Evolutionary conservation across 2,797 vertebrate species (phyloP), one percentile per base, ranked within the genome.

Genomic region (Zonotrichia albicollis): DNA sequence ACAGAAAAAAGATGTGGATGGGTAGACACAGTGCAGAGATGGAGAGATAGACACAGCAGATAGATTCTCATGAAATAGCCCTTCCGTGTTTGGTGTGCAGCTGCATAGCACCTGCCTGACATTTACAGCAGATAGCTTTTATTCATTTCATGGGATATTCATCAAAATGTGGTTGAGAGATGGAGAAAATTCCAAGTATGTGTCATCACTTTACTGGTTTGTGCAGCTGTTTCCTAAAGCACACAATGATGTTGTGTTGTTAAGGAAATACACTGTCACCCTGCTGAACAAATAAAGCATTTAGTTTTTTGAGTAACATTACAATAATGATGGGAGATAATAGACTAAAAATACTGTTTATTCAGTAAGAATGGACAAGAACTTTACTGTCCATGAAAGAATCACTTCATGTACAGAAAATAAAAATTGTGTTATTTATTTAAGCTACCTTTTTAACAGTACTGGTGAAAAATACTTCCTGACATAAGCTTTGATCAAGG

Each of bases 181-280:
- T 96, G 95, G 95, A 97, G 97, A 97, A 97, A 96, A 97, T 97
- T 97, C 97, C 97, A 97, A 97, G 96, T 97, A 97, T 97, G 95
- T 96, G 97, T 97, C 97, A 98, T 97, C 93, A 95, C 97, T 96
- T 95, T 96, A 79, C 96, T 96, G 96, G 94, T 93, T 94, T 74
- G 74, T 92, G 96, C 97, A 98, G 97, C 97, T 97, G 97, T 96
- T 98, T 96, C 97, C 97, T 96, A 92, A 94, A 94, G 93, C 96
- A 95, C 95, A 97, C 95, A 97, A 96, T 97, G 96, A 96, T 96
- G 96, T 95, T 96, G 95, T 96, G 95, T 97, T 96, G 96, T 96
- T 97, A 97, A 96, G 96, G 97, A 97, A 97, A 97, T 93, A 96
- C 96, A 90, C 96, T 94, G 96, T 96, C 94, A 93, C 93, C 87